phyloP scores from a whole-genome alignment of 2,888 invertebrate species.

The Meteorus cinctellus region DNA sequence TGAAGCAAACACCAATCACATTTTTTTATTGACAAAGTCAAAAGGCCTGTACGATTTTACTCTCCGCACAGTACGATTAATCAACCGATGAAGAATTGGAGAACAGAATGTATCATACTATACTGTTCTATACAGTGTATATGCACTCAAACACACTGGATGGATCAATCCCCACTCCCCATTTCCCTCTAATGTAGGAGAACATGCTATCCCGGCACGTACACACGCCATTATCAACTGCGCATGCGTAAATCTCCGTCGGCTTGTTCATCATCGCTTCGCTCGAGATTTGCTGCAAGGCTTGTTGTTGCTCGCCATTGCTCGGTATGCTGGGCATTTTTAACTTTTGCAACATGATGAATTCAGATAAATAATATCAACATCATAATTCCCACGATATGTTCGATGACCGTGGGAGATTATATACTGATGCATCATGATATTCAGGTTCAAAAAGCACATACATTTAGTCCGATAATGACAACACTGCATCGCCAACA shows the following conservation, averaged over 20 bases:
- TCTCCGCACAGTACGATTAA: conserved; percentile 36
- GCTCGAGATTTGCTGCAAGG: too few species aligned
- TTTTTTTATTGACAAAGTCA: background rate
- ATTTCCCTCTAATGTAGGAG: conserved; percentile 42
- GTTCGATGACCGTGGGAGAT: too few species aligned
- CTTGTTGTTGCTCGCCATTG: too few species aligned
- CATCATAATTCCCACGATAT: too few species aligned
- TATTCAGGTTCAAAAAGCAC: too few species aligned
- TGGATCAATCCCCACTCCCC: conserved; percentile 38
- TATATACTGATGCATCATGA: too few species aligned
- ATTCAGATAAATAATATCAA: too few species aligned
- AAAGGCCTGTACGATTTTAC: background rate
- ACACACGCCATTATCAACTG: conserved; percentile 43
- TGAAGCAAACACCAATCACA: background rate
- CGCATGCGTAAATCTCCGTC: conserved; percentile 45
- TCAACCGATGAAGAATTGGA: conserved; percentile 5
- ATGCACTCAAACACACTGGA: conserved; percentile 25
- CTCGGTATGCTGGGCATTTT: too few species aligned
- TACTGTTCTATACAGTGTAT: background rate
- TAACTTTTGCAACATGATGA: too few species aligned
- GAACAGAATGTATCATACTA: background rate
- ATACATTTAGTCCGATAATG: too few species aligned
- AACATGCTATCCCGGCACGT: conserved; percentile 52
- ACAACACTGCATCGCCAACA: too few species aligned
- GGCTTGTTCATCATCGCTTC: background rate